Evolutionary conservation across 2,888 invertebrate species (phyloP).

Genomic region (Phrixothrix hirtus): DNA sequence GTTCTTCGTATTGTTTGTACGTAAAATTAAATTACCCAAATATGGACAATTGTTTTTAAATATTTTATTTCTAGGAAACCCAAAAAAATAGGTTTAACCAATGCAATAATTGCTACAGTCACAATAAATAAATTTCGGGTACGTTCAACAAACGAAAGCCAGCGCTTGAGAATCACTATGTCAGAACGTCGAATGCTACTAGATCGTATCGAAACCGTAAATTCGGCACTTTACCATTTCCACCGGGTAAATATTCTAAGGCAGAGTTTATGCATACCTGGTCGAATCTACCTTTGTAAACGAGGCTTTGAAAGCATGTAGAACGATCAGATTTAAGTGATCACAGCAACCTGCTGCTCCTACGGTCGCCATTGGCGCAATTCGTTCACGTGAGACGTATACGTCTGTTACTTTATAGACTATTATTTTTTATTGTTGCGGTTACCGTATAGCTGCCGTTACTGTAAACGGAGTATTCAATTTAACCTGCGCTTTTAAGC

Average conservation of each 20-base stretch:
- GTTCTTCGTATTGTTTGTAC: too few species aligned
- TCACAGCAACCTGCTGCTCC: slow-evolving; percentile 31
- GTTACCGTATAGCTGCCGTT: slow-evolving; percentile 17
- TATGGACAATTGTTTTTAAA: too few species aligned
- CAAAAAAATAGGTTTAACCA: too few species aligned
- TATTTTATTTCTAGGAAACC: too few species aligned
- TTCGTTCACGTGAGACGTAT: slow-evolving; percentile 39
- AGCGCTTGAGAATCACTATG: too few species aligned
- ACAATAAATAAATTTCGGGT: too few species aligned
- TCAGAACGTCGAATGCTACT: too few species aligned
- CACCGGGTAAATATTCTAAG: neutral
- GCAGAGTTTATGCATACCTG: too few species aligned
- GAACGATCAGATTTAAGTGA: slow-evolving; percentile 33
- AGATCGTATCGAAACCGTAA: too few species aligned
- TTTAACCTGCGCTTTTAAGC: slow-evolving; percentile 1
- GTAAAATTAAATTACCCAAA: too few species aligned
- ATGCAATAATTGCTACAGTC: too few species aligned
- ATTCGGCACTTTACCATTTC: neutral
- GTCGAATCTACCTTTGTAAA: slow-evolving; percentile 26
- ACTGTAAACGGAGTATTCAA: neutral
- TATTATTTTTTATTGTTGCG: slow-evolving; percentile 41
- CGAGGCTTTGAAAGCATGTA: slow-evolving; percentile 32
- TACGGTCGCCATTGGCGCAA: slow-evolving; percentile 35
- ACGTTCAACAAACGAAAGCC: too few species aligned
- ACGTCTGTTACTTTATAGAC: slow-evolving; percentile 40